These are phyloP conservation scores for Echiichthys vipera DNA, from an alignment of 2,797 vertebrate genomes.

Conservation along the genomic window DNA sequence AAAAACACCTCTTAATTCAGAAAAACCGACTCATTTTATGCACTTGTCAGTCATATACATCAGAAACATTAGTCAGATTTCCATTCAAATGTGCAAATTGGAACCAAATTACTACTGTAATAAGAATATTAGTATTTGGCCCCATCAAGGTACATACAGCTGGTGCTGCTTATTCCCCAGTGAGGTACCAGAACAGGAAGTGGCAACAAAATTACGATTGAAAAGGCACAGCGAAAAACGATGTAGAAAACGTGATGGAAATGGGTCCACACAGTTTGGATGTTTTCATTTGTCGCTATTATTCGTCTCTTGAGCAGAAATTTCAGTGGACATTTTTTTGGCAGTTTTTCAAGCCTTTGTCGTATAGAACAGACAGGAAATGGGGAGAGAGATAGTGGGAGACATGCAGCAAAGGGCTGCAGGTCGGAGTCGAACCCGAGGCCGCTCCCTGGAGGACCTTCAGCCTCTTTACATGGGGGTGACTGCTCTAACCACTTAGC, in stretches of 20 bases:
- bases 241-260: background rate
- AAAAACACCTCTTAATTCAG: too few species aligned
- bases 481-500: too few species aligned
- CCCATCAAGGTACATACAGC: background rate
- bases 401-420: too few species aligned
- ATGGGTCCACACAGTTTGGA: background rate
- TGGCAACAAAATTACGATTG: rapidly evolving
- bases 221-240: background rate
- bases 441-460: too few species aligned
- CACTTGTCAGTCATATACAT: background rate
- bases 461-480: too few species aligned
- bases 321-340: background rate
- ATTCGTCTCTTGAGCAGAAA: background rate
- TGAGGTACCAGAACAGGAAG: background rate
- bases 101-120: background rate
- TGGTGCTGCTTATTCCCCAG: background rate
- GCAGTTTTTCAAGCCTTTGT: too few species aligned
- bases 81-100: background rate
- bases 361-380: too few species aligned
- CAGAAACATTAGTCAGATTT: background rate
- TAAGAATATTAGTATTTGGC: background rate
- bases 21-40: background rate
- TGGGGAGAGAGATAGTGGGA: too few species aligned
- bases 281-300: background rate
- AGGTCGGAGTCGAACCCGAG: too few species aligned